phyloP scores from a whole-genome alignment of 2,888 invertebrate species.

The Trissolcus japonicus region DNA sequence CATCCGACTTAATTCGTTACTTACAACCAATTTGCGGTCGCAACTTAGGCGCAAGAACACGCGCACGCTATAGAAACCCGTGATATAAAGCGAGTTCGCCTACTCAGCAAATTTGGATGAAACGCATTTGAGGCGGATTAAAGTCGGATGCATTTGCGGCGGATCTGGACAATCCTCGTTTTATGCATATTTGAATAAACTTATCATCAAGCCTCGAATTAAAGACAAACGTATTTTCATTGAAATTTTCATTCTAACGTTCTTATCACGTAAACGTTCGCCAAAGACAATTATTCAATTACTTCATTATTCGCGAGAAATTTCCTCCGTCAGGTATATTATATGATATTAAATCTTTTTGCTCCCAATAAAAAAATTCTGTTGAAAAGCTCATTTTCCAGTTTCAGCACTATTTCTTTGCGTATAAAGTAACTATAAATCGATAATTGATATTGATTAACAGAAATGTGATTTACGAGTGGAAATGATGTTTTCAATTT shows the following conservation, averaged over 20 bases:
- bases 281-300: constrained; percentile 14
- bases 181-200: constrained; percentile 46
- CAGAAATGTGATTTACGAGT: constrained; percentile 10
- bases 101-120: constrained; percentile 24
- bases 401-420: not conserved
- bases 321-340: not conserved
- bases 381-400: not conserved
- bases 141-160: constrained; percentile 32
- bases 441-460: constrained; percentile 24
- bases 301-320: too few relatives aligned
- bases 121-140: constrained; percentile 28
- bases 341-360: not conserved
- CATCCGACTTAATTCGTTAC: constrained; percentile 8
- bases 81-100: constrained; percentile 21
- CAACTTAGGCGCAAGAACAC: constrained; percentile 16
- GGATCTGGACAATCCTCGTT: constrained; percentile 17
- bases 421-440: not conserved
- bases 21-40: constrained; percentile 17
- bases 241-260: constrained; percentile 17
- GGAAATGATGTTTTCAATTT: constrained; percentile 26
- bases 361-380: too few relatives aligned
- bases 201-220: constrained; percentile 25
- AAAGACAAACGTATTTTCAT: constrained; percentile 39
- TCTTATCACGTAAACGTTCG: constrained; percentile 26
- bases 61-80: constrained; percentile 14